Base-by-base conservation (phyloP, 1,140 invertebrate genomes). In the Zaprionus camerounensis region DNA sequence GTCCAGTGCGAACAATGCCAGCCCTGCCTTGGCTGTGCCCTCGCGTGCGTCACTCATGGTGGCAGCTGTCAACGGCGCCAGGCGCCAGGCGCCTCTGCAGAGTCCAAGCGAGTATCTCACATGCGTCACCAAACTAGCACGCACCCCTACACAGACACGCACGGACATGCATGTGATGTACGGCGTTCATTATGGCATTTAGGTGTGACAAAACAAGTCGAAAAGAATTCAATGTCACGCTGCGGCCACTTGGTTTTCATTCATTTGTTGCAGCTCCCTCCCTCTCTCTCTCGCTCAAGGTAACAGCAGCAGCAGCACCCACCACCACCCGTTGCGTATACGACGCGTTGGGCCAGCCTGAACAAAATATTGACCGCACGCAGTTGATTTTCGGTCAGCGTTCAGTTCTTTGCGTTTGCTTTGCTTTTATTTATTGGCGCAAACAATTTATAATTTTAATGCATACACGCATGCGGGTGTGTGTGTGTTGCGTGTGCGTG, bases 371-470 rank as follows among this genome's bases (percentile, higher is more conserved):
- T 22, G 17, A 13, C 26, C 41, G 49, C 49, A 28, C 63, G 56
- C 72, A 84, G 77, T 84, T 72, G 73, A 77, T 85, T 85, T 90
- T 78, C 73, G 28, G 28, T 31, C 28, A 31, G 20, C 22, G n/a
- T 55, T 71, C 59, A 75, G 72, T 71, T 82, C 73, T 86, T 86
- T 82, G 79, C 80, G 61, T 81, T 58, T 34, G 22, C 31, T 70
- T 71, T 49, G 61, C 65, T 63, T 49, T 79, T 81, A 91, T 74
- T 74, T 70, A 74, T 73, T 78, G 67, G 41, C 12, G 82, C 76
- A 86, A 86, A 85, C 82, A 85, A 87, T 86, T 87, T 85, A 86
- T 82, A 87, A 85, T 87, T 85, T 79, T 85, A 87, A 87, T 85
- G 76, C 82, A 82, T 79, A 85, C 82, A 81, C 82, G 51, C 65